Evolutionary conservation across 2,888 invertebrate species (phyloP), one percentile per base, ranked within the genome.

Genomic region (Smittia aterrima): DNA sequence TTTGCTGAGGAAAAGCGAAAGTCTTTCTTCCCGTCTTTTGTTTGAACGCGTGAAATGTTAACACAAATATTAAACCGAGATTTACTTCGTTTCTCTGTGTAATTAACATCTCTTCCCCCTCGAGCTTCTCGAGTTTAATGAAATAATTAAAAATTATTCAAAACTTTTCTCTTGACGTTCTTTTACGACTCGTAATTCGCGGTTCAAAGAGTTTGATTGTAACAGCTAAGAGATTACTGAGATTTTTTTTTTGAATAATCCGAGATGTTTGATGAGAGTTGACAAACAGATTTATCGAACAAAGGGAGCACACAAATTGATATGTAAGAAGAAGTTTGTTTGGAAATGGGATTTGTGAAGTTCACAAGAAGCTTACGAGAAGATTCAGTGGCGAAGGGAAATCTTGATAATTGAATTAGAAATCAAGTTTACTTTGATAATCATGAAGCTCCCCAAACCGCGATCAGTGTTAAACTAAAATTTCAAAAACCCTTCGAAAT

Each of bases 91-190:
- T n/a, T 27, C 24, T 71, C 20, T 27, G 27, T 71, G 70, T 71
- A 71, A 71, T 71, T 71, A 71, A 71, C 54, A 71, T 71, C 54
- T 71, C 18, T 32, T 40, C 16, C 3, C 58, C 20, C 13, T 66
- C 25, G 27, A 0, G 1, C 4, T 6, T 13, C 18, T 22, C 22
- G 38, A 68, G 24, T 66, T 66, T 27, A 18, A 66, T 32, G 66
- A 18, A 66, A 66, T 66, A 66, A 66, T 66, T 66, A 66, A 41
- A 24, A 66, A 66, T 64, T 25, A 4, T 54, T 64, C 11, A 38
- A 18, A 32, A 13, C 6, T 4, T 66, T 66, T 66, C 1, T 24
- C 16, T 41, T 68, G 38, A 66, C 32, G 32, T 66, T 38, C 11
- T 38, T 9, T 64, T 25, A 25, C 22, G 1, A 3, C 32, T 25